A percentile compares a stretch with the other conserved stretches of the same genome.
Conservation (phyloP, 2,113 vertebrate genomes). For the Scytalopus superciliaris region DNA sequence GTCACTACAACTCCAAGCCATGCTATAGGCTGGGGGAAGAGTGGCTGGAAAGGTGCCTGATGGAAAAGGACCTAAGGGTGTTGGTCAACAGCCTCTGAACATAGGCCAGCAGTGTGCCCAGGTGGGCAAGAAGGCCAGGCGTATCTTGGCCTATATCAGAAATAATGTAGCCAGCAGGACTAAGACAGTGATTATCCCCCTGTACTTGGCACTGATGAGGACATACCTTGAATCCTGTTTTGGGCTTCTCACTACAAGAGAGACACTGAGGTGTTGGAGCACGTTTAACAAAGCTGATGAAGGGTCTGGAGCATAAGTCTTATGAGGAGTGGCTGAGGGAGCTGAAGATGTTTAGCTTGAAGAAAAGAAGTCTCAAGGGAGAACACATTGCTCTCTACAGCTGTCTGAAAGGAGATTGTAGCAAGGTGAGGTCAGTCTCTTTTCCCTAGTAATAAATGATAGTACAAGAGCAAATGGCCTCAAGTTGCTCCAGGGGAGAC, state of each 20-base stretch:
- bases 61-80: neutral
- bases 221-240: neutral
- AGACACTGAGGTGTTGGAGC: neutral
- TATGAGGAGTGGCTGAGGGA: neutral
- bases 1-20: neutral
- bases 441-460: neutral
- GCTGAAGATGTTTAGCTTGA: neutral
- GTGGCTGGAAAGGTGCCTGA: neutral
- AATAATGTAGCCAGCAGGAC: neutral
- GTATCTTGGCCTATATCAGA: neutral
- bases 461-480: neutral
- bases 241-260: neutral
- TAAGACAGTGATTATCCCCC: neutral
- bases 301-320: neutral
- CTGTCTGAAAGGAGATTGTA: neutral
- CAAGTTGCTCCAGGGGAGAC: neutral
- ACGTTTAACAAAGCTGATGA: accelerated
- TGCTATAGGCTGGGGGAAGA: neutral
- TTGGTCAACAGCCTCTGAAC: neutral
- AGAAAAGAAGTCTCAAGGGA: neutral
- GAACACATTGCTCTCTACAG: neutral
- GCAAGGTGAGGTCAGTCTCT: neutral
- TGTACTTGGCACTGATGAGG: neutral
- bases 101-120: neutral
- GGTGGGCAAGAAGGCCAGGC: neutral